phyloP scores from a whole-genome alignment of 2,797 vertebrate genomes.

The Coranthus polyacanthus region DNA sequence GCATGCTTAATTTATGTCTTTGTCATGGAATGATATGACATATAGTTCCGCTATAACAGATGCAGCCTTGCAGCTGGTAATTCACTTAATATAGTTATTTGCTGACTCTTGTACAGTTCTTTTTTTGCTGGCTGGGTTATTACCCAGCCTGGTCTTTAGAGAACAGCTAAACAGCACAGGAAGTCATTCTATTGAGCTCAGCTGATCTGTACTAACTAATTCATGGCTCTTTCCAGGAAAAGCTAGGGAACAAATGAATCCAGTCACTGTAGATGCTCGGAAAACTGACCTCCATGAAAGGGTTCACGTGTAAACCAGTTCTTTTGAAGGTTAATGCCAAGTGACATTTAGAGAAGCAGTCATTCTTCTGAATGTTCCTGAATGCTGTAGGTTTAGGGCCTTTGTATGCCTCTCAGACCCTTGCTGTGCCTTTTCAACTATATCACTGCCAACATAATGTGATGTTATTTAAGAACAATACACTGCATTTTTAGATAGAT shows the following conservation, averaged over 20 bases:
- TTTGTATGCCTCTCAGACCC: conserved; percentile 13
- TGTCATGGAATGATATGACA: too few relatives aligned
- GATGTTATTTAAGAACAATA: too few relatives aligned
- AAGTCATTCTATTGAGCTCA: conserved; percentile 35
- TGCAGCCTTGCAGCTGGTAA: neutral
- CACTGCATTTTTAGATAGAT: too few relatives aligned
- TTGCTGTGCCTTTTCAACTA: conserved; percentile 16
- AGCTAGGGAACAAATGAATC: conserved; percentile 41
- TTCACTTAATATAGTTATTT: neutral
- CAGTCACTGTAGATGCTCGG: conserved; percentile 22
- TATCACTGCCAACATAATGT: too few relatives aligned
- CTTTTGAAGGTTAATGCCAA: conserved; percentile 48
- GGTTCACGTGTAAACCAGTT: conserved; percentile 35
- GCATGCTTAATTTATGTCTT: too few relatives aligned
- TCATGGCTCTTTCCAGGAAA: conserved; percentile 66
- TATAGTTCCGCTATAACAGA: neutral
- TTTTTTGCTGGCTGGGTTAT: conserved; percentile 10
- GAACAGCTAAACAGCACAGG: conserved; percentile 13
- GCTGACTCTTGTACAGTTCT: conserved; percentile 13
- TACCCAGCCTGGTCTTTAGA: conserved; percentile 11
- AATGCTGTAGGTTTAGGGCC: conserved; percentile 20
- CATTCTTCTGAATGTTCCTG: conserved; percentile 28
- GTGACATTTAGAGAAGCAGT: conserved; percentile 43
- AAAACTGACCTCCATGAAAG: conserved; percentile 46
- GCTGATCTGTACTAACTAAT: conserved; percentile 67